phyloP scores from a whole-genome alignment of 1,140 invertebrate species.

The Aphis craccivora region DNA sequence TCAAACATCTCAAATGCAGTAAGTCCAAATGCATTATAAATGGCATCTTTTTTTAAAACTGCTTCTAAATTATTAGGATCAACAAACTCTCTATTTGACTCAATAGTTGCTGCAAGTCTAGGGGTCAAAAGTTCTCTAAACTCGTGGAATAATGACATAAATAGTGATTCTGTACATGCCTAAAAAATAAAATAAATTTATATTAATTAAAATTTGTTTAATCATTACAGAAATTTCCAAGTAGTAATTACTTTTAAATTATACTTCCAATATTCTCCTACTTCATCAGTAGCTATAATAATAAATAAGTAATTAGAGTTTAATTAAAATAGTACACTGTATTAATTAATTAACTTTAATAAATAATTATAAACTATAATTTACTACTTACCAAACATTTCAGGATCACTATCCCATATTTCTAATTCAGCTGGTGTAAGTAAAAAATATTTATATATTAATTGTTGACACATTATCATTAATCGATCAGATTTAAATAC shows the following conservation, averaged over 20 bases:
- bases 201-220: conserved; percentile 5
- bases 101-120: conserved; percentile 78
- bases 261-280: conserved; percentile 91
- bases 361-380: not conserved
- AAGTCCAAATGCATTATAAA: conserved; percentile 91
- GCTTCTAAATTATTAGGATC: conserved; percentile 75
- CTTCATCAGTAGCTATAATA: conserved; percentile 77
- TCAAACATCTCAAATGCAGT: conserved; percentile 92
- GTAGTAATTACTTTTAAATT: conserved; percentile 75
- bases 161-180: conserved; percentile 87
- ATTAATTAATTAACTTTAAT: not conserved
- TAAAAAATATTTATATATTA: conserved; percentile 89
- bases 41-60: conserved; percentile 90
- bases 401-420: conserved; percentile 89
- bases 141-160: conserved; percentile 83
- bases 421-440: conserved; percentile 83
- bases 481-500: conserved; percentile 75
- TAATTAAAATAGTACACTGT: not conserved
- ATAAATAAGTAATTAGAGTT: not conserved
- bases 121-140: conserved; percentile 75
- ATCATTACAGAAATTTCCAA: not conserved
- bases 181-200: conserved; percentile 65
- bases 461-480: conserved; percentile 74
- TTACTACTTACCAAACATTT: conserved; percentile 76
- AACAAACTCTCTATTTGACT: conserved; percentile 70